A percentile compares a stretch with the other conserved stretches of the same genome.
Evolutionary conservation across 1,140 invertebrate genomes (phyloP).

Genomic region (Drosophila jambulina): DNA sequence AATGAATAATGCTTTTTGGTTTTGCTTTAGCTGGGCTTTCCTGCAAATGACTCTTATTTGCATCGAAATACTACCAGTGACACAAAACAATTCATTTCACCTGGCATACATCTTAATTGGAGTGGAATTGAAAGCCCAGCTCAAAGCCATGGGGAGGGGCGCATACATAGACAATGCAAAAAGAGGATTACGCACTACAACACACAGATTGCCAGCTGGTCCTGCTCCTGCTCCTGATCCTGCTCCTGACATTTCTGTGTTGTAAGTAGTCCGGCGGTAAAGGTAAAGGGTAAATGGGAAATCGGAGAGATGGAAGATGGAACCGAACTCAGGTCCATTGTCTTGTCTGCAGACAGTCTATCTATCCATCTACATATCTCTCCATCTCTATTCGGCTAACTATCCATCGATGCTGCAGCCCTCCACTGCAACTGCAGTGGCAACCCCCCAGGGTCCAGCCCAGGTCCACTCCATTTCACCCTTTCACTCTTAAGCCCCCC

Average conservation of each 20-base stretch:
- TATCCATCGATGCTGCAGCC: constrained; percentile 56
- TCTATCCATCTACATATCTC: constrained; percentile 34
- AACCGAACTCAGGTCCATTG: constrained; percentile 49
- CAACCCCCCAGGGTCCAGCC: background rate
- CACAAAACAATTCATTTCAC: constrained; percentile 49
- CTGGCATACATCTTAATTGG: constrained; percentile 54
- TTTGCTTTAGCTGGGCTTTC: background rate
- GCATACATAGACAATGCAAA: constrained; percentile 29
- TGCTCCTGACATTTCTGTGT: constrained; percentile 43
- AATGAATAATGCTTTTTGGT: constrained; percentile 44
- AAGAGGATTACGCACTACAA: constrained; percentile 42
- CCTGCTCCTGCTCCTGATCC: background rate
- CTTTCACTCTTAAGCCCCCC: constrained; percentile 9
- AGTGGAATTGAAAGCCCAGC: constrained; percentile 62
- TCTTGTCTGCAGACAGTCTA: constrained; percentile 51
- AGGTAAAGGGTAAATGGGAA: constrained; percentile 3
- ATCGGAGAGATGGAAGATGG: constrained; percentile 3
- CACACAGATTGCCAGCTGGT: constrained; percentile 38
- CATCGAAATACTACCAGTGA: constrained; percentile 34
- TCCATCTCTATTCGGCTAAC: constrained; percentile 43
- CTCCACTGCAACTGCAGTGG: constrained; percentile 53
- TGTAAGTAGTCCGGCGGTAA: constrained; percentile 38
- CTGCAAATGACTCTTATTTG: constrained; percentile 47
- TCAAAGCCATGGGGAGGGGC: constrained; percentile 4
- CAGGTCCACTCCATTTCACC: background rate